phyloP scores from a whole-genome alignment of 2,797 vertebrate genomes.

The Danio kyathit region DNA sequence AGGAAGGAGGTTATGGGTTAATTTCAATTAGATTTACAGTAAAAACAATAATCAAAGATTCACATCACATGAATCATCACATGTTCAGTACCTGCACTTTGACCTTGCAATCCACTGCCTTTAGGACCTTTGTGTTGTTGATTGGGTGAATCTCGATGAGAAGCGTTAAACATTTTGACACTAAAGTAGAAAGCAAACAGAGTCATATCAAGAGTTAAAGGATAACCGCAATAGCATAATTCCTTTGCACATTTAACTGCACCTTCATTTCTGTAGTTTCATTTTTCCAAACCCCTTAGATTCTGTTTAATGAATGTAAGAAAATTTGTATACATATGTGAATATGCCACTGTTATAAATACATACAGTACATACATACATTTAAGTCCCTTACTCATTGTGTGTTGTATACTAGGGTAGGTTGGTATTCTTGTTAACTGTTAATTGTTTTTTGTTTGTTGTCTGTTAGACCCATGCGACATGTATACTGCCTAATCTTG shows the following conservation, averaged over 20 bases:
- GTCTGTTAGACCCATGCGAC: too few relatives aligned
- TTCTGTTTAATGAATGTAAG: neutral
- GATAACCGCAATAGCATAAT: neutral
- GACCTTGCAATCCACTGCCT: slow-evolving; percentile 92
- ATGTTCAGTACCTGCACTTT: slow-evolving; percentile 89
- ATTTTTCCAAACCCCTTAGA: neutral
- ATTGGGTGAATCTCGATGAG: slow-evolving; percentile 93
- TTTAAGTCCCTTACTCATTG: too few relatives aligned
- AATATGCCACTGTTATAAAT: neutral
- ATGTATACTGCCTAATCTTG: too few relatives aligned
- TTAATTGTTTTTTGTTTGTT: too few relatives aligned
- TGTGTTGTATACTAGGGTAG: too few relatives aligned
- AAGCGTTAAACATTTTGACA: slow-evolving; percentile 89
- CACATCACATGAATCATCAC: slow-evolving; percentile 23
- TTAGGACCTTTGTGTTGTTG: slow-evolving; percentile 94
- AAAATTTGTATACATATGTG: neutral
- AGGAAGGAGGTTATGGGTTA: slow-evolving; percentile 20
- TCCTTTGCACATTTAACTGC: neutral
- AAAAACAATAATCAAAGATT: neutral
- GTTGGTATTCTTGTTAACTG: too few relatives aligned
- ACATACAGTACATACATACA: too few relatives aligned
- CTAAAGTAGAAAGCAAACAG: slow-evolving; percentile 72
- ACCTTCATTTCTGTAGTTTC: neutral
- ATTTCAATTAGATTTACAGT: neutral
- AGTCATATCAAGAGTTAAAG: slow-evolving; percentile 20